Conservation (phyloP, 1,140 invertebrate genomes). For the Magallana gigas region DNA sequence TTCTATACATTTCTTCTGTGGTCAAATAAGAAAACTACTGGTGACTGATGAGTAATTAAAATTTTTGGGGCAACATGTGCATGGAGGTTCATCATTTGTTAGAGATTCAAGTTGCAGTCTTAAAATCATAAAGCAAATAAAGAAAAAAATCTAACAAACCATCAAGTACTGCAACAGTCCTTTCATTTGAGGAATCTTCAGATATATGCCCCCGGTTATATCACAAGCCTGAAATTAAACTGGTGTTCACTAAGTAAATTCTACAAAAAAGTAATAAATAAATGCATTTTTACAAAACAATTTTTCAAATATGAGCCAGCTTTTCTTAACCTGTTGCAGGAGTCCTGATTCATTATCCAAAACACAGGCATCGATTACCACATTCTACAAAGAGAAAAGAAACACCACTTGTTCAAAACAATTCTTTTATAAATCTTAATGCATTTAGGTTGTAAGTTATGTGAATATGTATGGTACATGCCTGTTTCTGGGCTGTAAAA, state of each 20-base stretch:
- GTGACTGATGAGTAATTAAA: too few species aligned
- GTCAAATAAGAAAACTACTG: too few species aligned
- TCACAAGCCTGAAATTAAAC: constrained; percentile 87
- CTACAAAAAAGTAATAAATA: not conserved
- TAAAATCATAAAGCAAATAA: not conserved
- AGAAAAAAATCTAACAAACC: constrained; percentile 80
- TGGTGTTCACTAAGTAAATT: not conserved
- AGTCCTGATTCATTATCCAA: constrained; percentile 94
- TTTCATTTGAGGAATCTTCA: constrained; percentile 78
- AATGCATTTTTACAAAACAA: not conserved
- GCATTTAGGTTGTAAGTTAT: constrained; percentile 1
- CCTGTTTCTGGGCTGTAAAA: constrained; percentile 94
- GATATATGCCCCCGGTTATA: constrained; percentile 94
- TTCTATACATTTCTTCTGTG: too few species aligned
- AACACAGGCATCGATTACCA: constrained; percentile 95
- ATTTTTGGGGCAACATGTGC: too few species aligned
- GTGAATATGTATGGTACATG: constrained; percentile 66
- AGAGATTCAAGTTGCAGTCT: too few species aligned
- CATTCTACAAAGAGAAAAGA: constrained; percentile 82
- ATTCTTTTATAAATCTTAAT: not conserved
- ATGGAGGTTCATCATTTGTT: too few species aligned
- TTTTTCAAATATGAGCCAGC: not conserved
- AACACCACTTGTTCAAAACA: not conserved
- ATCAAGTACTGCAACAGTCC: constrained; percentile 94
- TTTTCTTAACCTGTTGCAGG: constrained; percentile 87